Percentiles rank a stretch among this genome's conserved stretches.
phyloP scores from a whole-genome alignment of 2,797 vertebrate species.

The Tarsius wallacei region DNA sequence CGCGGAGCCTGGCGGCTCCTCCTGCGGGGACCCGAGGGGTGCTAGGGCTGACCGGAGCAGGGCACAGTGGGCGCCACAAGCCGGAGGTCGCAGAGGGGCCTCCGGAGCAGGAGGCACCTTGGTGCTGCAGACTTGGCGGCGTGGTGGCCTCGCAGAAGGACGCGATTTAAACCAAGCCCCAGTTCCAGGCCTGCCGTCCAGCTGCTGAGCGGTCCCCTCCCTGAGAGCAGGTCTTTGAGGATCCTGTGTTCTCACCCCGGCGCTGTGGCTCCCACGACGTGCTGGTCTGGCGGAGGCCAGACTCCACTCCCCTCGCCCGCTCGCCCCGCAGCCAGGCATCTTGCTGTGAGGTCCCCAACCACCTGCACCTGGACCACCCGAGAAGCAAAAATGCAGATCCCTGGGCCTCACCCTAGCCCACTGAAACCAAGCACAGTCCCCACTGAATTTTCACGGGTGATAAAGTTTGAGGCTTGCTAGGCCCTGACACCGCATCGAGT shows the following conservation, averaged over 20 bases:
- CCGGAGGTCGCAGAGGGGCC: accelerated
- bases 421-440: neutral
- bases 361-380: neutral
- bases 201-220: neutral
- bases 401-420: neutral
- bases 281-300: accelerated
- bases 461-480: neutral
- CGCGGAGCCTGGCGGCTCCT: neutral
- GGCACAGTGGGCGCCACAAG: neutral
- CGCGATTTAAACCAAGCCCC: neutral
- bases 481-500: accelerated
- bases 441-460: accelerated
- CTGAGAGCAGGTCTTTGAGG: neutral
- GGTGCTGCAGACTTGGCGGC: neutral
- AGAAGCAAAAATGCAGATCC: neutral
- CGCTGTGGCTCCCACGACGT: neutral
- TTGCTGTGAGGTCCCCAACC: neutral
- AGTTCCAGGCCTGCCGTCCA: neutral
- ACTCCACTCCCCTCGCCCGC: neutral
- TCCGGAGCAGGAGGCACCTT: accelerated
- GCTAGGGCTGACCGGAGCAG: neutral
- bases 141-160: neutral
- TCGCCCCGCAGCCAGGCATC: accelerated
- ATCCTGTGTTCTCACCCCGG: neutral
- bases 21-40: neutral